phyloP scores from a whole-genome alignment of 2,888 invertebrate genomes.

The Thymelicus lineola region DNA sequence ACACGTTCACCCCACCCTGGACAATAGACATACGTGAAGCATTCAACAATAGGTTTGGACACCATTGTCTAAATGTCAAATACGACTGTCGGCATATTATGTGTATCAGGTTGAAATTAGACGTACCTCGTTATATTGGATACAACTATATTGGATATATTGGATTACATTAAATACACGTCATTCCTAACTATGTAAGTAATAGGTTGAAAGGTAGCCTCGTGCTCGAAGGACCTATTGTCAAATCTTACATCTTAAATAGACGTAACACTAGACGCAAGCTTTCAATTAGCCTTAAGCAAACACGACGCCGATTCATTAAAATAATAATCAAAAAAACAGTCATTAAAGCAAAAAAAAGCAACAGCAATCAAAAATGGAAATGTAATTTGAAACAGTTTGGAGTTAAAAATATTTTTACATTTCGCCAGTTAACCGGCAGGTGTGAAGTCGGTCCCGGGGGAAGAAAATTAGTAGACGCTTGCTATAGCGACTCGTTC shows the following conservation, averaged over 20 bases:
- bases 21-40: constrained; percentile 8
- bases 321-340: neutral
- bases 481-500: constrained; percentile 33
- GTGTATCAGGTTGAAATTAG: neutral
- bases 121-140: too few species aligned
- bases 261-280: neutral
- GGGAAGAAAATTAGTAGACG: constrained; percentile 37
- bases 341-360: constrained; percentile 14
- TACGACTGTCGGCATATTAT: neutral
- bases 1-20: neutral
- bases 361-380: constrained; percentile 32
- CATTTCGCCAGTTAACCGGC: constrained; percentile 23
- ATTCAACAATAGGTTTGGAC: constrained; percentile 22
- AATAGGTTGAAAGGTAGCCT: too few species aligned
- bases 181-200: too few species aligned
- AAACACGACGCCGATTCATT: neutral
- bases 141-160: too few species aligned
- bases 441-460: constrained; percentile 32
- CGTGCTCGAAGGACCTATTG: too few species aligned
- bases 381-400: constrained; percentile 33
- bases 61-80: constrained; percentile 20
- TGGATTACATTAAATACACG: too few species aligned
- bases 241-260: too few species aligned
- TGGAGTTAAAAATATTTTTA: constrained; percentile 33
- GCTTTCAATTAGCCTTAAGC: neutral